Evolutionary conservation across 2,888 invertebrate genomes (phyloP), one percentile per base, ranked within the genome.

Genomic region (Sclerodermus sp.): DNA sequence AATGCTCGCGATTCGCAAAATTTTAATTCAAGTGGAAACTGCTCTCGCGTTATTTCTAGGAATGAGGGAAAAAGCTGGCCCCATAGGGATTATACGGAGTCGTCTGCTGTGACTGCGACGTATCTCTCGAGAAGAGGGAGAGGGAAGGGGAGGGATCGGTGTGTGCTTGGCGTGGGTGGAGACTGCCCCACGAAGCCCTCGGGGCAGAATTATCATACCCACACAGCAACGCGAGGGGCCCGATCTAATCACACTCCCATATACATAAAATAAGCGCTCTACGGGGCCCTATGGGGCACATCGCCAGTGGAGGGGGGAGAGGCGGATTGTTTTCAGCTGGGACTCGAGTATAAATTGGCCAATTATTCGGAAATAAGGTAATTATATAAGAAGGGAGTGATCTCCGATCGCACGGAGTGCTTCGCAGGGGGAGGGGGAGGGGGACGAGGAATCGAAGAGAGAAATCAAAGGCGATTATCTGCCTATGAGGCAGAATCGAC

Each of bases 201-300:
- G 56, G 73, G 74, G 76, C 75, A 74, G 76, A 77, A 77, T 77
- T 76, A 76, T 76, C 77, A 77, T 77, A 76, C 76, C 70, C 68
- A 71, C 68, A 75, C 73, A 70, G 61, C 53, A 55, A 49, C 55
- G 61, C 70, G 62, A 60, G 60, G 57, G 66, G 70, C 58, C 73
- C 71, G 75, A 75, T 76, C 76, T 77, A 76, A 77, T 77, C 77
- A 77, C 77, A 75, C 77, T 74, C 72, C 69, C 76, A 76, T 77
- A 77, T 75, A 76, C 74, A 77, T 77, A 76, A 77, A 77, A 77
- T 77, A 77, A 77, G 68, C 66, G 71, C 71, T 73, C 74, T 70
- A 71, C 73, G 71, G 71, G 75, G 72, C 71, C 75, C 73, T 70
- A 73, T 70, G 70, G 73, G 74, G 70, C 68, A 68, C 70, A 65